Evolutionary conservation across 1,140 invertebrate species (phyloP).

Genomic region (Magallana gigas): DNA sequence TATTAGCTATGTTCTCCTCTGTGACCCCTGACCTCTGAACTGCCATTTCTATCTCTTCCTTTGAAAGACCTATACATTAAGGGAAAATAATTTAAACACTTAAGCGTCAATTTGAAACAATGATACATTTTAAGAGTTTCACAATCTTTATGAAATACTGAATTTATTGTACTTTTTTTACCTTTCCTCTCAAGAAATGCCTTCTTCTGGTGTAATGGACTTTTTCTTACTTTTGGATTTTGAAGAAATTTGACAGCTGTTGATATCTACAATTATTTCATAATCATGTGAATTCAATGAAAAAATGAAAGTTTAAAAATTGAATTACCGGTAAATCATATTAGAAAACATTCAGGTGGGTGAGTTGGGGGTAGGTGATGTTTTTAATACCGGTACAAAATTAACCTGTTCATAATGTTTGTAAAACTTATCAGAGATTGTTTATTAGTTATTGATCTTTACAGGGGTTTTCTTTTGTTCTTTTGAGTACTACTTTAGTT

Average conservation of each 20-base stretch:
- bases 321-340: background rate
- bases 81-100: background rate
- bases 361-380: background rate
- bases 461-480: too few relatives aligned
- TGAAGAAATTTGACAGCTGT: slow-evolving; percentile 92
- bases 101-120: too few relatives aligned
- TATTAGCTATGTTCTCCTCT: background rate
- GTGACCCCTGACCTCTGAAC: slow-evolving; percentile 65
- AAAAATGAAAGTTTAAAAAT: background rate
- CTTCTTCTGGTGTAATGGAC: slow-evolving; percentile 87
- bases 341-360: background rate
- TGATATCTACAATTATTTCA: slow-evolving; percentile 82
- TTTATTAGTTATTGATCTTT: too few relatives aligned
- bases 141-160: too few relatives aligned
- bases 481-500: too few relatives aligned
- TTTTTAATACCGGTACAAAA: background rate
- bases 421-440: background rate
- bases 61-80: slow-evolving; percentile 62
- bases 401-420: background rate
- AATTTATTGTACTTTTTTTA: slow-evolving; percentile 35
- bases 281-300: background rate
- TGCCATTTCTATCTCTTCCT: slow-evolving; percentile 70
- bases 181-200: slow-evolving; percentile 90
- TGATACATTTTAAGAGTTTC: too few relatives aligned
- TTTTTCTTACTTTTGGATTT: slow-evolving; percentile 89